A percentile compares a stretch with the other conserved stretches of the same genome.
Conservation (phyloP, 2,888 invertebrate genomes). For the Mechanitis messenoides region DNA sequence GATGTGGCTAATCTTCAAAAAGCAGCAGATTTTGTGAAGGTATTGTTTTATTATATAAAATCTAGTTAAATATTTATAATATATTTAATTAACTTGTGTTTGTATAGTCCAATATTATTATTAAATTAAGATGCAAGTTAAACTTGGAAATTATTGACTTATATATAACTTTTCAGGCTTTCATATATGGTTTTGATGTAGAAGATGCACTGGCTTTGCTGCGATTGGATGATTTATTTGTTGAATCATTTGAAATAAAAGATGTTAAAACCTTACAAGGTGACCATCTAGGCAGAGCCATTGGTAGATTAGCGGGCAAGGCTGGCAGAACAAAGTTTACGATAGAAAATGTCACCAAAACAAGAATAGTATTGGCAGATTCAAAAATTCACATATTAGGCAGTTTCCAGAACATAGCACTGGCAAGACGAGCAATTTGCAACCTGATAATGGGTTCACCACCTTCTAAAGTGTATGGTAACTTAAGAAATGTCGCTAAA, state of each 20-base stretch:
- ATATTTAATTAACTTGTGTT: no score
- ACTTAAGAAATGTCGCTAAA: conserved; percentile 89
- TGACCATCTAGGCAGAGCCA: conserved; percentile 95
- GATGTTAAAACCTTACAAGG: conserved; percentile 97
- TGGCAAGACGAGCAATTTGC: conserved; percentile 96
- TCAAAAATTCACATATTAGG: conserved; percentile 97
- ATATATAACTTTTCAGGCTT: conserved; percentile 78
- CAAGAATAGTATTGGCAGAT: conserved; percentile 97
- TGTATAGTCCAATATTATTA: no score
- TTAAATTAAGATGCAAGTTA: no score
- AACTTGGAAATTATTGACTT: background rate
- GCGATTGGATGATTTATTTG: conserved; percentile 95
- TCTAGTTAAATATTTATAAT: no score
- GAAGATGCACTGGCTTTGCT: conserved; percentile 97
- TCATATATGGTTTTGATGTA: conserved; percentile 96
- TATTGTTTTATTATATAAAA: conserved; percentile 29
- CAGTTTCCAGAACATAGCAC: conserved; percentile 96
- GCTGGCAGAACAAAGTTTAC: conserved; percentile 98
- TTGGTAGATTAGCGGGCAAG: conserved; percentile 98
- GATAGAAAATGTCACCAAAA: conserved; percentile 99
- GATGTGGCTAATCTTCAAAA: conserved; percentile 96
- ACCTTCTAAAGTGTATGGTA: conserved; percentile 98
- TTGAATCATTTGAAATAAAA: conserved; percentile 97
- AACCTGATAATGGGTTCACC: conserved; percentile 98
- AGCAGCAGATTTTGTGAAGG: conserved; percentile 97